Base-by-base conservation (phyloP, 2,113 vertebrate genomes). In the Dryoscopus gambensis region DNA sequence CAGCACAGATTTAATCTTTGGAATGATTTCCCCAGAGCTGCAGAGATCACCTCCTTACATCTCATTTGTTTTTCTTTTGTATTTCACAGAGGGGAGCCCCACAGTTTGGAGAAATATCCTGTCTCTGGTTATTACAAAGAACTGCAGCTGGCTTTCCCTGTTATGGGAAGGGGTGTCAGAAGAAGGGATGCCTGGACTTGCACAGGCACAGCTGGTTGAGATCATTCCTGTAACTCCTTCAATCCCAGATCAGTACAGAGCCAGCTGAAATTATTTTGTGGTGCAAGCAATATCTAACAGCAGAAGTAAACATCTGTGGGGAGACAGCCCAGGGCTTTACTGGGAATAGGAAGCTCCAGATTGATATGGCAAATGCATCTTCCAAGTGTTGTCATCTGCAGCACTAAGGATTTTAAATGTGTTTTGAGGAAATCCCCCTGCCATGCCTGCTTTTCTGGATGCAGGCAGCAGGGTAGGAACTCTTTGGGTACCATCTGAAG, bases 311-410 rank as follows among this genome's bases (percentile, higher is more conserved):
- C 13, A 31, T 7, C 40, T 44, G 35, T 4, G 9, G 18, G 12
- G 50, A 68, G 35, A 50, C 6, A 21, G 27, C 10, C 37, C 23
- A 5, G 37, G 65, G 31, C n/a, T 60, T 56, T 39, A 27, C 7
- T 37, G 67, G 40, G 57, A 79, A 47, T 14, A 27, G 24, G 8
- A 56, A 84, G 16, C 31, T 63, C 37, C 35, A 56, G 39, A 49
- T 3, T 21, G 25, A 35, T 3, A 4, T 1, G 14, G 27, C 16
- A 33, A 55, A 20, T 1, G 1, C 2, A 3, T 69, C 37, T 83
- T 86, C 22, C 16, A 67, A 4, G 20, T 5, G 5, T 24, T 63
- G 24, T 75, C 14, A 40, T 15, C 65, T 68, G 30, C 31, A 57
- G 22, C 18, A 31, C 10, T 28, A 31, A 50, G 12, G 28, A 7